phyloP scores from a whole-genome alignment of 2,888 invertebrate species.

The Phortica okadai region DNA sequence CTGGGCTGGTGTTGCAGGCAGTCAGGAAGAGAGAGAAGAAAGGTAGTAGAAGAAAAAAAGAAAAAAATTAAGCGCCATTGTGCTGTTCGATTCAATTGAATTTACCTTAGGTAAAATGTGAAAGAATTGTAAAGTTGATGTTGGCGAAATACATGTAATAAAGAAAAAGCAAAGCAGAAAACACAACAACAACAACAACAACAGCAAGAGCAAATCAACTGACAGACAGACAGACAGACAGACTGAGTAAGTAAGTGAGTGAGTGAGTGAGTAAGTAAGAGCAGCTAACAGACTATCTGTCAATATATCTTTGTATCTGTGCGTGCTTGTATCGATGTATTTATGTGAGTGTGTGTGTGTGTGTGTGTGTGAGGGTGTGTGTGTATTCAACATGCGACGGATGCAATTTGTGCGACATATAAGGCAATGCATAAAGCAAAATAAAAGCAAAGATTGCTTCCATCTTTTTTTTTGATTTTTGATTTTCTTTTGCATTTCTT shows the following conservation, averaged over 20 bases:
- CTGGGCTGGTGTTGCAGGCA: too few species aligned
- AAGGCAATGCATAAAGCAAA: not conserved
- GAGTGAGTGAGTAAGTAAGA: conserved; percentile 27
- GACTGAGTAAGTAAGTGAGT: conserved; percentile 53
- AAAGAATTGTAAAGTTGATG: conserved; percentile 3
- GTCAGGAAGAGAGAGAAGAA: not conserved
- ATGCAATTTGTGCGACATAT: conserved; percentile 60
- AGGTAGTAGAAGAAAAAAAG: conserved; percentile 9
- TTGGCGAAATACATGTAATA: conserved; percentile 31
- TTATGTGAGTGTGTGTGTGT: too few species aligned
- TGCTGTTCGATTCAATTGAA: conserved; percentile 63
- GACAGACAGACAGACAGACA: conserved; percentile 43
- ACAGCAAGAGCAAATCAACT: conserved; percentile 57
- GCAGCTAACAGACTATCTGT: not conserved
- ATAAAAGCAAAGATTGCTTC: not conserved
- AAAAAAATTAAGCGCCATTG: conserved; percentile 63
- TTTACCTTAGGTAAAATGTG: conserved; percentile 58
- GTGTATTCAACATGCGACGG: conserved; percentile 35
- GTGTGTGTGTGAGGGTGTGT: too few species aligned
- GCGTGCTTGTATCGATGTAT: conserved; percentile 36
- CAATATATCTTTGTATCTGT: conserved; percentile 11
- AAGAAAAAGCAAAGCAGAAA: conserved; percentile 16
- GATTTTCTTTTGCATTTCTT: not conserved
- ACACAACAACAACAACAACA: not conserved
- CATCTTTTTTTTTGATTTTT: not conserved